A percentile compares a stretch with the other conserved stretches of the same genome.
Evolutionary conservation across 92 coral and sea anemone genomes (phyloP).

Genomic region (Parazoanthus darwini): DNA sequence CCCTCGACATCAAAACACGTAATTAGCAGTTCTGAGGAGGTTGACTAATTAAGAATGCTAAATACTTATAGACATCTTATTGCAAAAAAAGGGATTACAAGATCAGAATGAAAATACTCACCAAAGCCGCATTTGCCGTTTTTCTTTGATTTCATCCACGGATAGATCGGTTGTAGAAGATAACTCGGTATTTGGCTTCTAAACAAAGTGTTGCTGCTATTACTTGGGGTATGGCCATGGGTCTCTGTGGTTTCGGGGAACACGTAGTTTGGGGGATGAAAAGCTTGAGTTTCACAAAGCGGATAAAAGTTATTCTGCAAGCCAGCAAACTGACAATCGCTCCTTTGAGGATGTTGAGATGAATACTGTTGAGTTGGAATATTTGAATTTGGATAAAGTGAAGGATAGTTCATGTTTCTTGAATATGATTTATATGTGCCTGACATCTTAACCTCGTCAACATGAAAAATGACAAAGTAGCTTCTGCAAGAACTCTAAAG

Average conservation of each 20-base stretch:
- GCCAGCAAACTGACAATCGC: slow-evolving; percentile 75
- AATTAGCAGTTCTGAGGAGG: slow-evolving; percentile 14
- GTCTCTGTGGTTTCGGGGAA: slow-evolving; percentile 8
- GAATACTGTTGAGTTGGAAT: slow-evolving; percentile 68
- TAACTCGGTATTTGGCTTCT: slow-evolving; percentile 69
- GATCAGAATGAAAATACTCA: slow-evolving; percentile 36
- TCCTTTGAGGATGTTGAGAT: slow-evolving; percentile 77
- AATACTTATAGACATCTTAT: slow-evolving; percentile 37
- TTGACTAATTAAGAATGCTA: slow-evolving; percentile 33
- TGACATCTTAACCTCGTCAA: slow-evolving; percentile 95
- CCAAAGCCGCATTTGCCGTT: slow-evolving; percentile 75
- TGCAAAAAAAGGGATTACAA: slow-evolving; percentile 40
- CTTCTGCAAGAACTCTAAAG: slow-evolving; percentile 59
- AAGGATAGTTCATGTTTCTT: slow-evolving; percentile 96
- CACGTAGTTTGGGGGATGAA: slow-evolving; percentile 37
- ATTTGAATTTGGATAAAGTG: slow-evolving; percentile 83
- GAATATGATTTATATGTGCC: slow-evolving; percentile 93
- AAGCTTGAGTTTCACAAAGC: slow-evolving; percentile 43
- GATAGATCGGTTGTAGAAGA: slow-evolving; percentile 87
- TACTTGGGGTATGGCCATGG: slow-evolving; percentile 12
- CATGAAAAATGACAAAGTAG: slow-evolving; percentile 86
- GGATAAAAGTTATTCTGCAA: slow-evolving; percentile 61
- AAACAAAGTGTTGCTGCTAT: neutral
- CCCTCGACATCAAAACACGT: slow-evolving; percentile 14
- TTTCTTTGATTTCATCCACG: slow-evolving; percentile 98